A percentile compares a stretch with the other conserved stretches of the same genome.
These are phyloP conservation scores for Sphenopsis melanotis DNA, from an alignment of 2,797 vertebrate species.

Conservation along the genomic window DNA sequence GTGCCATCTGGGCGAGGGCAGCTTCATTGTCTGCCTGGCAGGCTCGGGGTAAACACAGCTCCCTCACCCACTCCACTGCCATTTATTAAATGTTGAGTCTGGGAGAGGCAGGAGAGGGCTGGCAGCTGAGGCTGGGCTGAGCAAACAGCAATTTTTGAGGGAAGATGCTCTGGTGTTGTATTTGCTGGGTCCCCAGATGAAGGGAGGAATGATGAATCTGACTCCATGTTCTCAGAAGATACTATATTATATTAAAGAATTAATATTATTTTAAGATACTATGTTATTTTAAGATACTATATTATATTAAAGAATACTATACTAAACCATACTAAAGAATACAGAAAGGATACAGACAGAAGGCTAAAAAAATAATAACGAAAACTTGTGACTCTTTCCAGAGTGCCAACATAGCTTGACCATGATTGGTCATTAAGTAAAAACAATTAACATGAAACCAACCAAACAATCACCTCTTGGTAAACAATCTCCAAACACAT, in stretches of 20 bases:
- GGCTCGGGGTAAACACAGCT: not conserved
- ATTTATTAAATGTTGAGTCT: not conserved
- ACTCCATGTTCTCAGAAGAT: not conserved
- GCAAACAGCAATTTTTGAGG: not conserved
- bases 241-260: not conserved
- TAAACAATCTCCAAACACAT: no score
- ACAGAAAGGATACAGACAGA: no score
- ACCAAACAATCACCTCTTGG: no score
- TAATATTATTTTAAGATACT: no score
- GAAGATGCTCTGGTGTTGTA: not conserved
- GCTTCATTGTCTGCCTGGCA: slow-evolving; percentile 4
- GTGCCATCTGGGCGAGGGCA: not conserved
- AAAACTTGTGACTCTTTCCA: no score
- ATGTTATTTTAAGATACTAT: no score
- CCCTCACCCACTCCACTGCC: not conserved
- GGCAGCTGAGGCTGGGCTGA: not conserved
- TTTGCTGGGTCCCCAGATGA: not conserved
- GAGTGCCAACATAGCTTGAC: no score
- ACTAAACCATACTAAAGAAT: no score
- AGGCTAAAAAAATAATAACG: no score
- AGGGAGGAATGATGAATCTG: not conserved
- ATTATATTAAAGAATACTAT: not conserved
- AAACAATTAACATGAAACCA: no score
- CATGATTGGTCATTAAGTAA: no score
- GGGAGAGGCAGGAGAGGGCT: not conserved